Evolutionary conservation across 2,888 invertebrate species (phyloP).

Genomic region (Ctenicera cuprea): DNA sequence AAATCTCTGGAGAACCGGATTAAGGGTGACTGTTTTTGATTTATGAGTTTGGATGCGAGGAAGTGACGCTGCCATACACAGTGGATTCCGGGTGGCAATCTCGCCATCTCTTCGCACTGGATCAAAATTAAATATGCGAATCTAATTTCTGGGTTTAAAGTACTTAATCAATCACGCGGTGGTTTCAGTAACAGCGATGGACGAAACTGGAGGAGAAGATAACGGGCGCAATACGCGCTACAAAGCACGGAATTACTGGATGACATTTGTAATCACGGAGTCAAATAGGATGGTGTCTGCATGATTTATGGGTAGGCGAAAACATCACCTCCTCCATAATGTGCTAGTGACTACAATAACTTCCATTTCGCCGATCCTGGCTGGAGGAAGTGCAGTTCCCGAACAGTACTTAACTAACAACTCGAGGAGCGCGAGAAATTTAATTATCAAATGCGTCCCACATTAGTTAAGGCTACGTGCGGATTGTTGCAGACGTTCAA

Average conservation of each 20-base stretch:
- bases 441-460: slow-evolving; percentile 70
- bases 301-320: slow-evolving; percentile 68
- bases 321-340: slow-evolving; percentile 66
- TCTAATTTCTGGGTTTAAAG: slow-evolving; percentile 70
- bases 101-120: slow-evolving; percentile 63
- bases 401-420: slow-evolving; percentile 56
- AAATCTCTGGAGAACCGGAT: slow-evolving; percentile 68
- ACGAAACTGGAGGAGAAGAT: slow-evolving; percentile 58
- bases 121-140: slow-evolving; percentile 71
- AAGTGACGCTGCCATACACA: slow-evolving; percentile 66
- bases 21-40: slow-evolving; percentile 71
- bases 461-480: slow-evolving; percentile 67
- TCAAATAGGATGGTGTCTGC: slow-evolving; percentile 67
- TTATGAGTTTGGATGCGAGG: slow-evolving; percentile 68
- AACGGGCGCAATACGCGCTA: slow-evolving; percentile 57
- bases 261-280: slow-evolving; percentile 69
- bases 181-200: slow-evolving; percentile 59
- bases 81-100: slow-evolving; percentile 59
- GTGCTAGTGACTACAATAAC: slow-evolving; percentile 66
- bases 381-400: slow-evolving; percentile 56
- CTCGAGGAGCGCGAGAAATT: slow-evolving; percentile 62
- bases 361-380: slow-evolving; percentile 63
- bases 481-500: slow-evolving; percentile 68
- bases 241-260: slow-evolving; percentile 66
- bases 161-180: slow-evolving; percentile 71